Conservation (phyloP, 2,113 vertebrate species). For the Gracilinanus agilis region DNA sequence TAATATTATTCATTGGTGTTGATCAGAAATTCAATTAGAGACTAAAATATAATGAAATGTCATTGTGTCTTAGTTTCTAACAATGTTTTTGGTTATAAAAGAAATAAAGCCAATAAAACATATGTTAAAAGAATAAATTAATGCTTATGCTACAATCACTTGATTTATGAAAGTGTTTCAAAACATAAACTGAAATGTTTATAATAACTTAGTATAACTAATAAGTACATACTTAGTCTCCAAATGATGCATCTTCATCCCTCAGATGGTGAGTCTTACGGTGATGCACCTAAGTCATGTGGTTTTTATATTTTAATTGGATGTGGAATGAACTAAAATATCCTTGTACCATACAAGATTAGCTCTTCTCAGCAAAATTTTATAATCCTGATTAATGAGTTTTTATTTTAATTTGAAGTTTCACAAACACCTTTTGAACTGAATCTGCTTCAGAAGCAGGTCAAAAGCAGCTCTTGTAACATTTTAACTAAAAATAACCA, state of each 20-base stretch:
- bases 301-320: conserved; percentile 15
- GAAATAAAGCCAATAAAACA: conserved; percentile 34
- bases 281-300: fast-evolving
- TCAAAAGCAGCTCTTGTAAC: conserved; percentile 75
- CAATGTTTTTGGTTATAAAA: conserved; percentile 6
- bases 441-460: conserved; percentile 81
- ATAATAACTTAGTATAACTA: conserved; percentile 13
- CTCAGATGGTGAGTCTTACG: conserved; percentile 5
- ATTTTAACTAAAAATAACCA: conserved; percentile 68
- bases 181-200: background rate
- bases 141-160: conserved; percentile 19
- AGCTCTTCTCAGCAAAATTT: background rate
- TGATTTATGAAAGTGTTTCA: conserved; percentile 11
- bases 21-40: background rate
- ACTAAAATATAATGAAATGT: conserved; percentile 10
- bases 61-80: background rate
- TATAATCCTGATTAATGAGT: conserved; percentile 70
- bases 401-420: conserved; percentile 65
- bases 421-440: conserved; percentile 64
- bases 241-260: conserved; percentile 26
- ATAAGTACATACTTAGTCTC: conserved; percentile 27
- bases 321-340: background rate
- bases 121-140: conserved; percentile 44
- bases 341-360: background rate
- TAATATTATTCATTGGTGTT: background rate